These are phyloP conservation scores for Harpagoxenus sublaevis DNA, from an alignment of 2,888 invertebrate species.

Conservation along the genomic window DNA sequence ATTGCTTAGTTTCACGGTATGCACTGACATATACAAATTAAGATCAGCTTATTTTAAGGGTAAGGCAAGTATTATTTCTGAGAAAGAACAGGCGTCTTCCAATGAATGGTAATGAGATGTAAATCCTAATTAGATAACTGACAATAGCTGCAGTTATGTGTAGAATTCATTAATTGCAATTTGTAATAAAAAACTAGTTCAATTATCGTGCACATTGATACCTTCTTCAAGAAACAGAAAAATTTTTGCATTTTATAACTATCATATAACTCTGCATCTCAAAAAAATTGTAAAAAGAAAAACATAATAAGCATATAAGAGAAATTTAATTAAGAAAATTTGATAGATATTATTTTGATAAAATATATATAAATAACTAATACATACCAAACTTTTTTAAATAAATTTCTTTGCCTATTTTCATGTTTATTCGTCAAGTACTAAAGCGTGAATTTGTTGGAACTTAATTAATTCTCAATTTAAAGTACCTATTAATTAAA, in stretches of 20 bases:
- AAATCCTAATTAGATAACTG: not conserved
- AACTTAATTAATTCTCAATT: not conserved
- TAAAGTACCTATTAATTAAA: not conserved
- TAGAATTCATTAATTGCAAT: not conserved
- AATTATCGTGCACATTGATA: not conserved
- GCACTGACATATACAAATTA: not conserved
- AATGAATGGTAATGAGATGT: not conserved
- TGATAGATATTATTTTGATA: not conserved
- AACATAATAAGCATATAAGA: not conserved
- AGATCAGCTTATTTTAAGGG: not conserved
- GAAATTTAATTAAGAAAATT: not conserved
- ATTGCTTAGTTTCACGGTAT: not conserved
- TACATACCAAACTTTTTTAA: not conserved
- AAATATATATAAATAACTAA: not conserved
- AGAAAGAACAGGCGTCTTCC: not conserved
- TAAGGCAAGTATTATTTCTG: conserved; percentile 3
- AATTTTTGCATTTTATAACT: not conserved
- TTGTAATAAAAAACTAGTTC: not conserved
- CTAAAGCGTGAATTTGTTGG: not conserved
- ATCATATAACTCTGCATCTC: not conserved
- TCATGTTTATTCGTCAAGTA: not conserved
- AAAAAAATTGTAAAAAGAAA: not conserved
- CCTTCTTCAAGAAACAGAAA: not conserved
- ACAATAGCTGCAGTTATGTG: not conserved
- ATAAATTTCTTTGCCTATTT: not conserved